A percentile compares a stretch with the other conserved stretches of the same genome.
Evolutionary conservation across 2,797 vertebrate species (phyloP).

Genomic region (Sebastes trivittatus): DNA sequence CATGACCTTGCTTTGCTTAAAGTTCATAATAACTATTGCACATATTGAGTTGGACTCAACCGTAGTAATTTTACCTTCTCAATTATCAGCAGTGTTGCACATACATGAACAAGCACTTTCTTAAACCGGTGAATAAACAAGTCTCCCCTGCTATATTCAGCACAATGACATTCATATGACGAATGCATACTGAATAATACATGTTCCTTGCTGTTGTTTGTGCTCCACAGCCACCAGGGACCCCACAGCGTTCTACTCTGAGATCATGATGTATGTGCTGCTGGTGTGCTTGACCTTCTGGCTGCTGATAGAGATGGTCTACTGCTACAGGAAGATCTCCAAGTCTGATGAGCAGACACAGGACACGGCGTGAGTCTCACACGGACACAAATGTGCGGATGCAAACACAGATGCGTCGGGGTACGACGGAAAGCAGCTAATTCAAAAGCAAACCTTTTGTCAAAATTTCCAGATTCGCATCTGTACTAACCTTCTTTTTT

Average conservation of each 20-base stretch:
- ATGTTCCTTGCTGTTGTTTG: constrained; percentile 44
- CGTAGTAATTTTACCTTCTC: not conserved
- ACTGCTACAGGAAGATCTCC: constrained; percentile 98
- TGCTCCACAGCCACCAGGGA: constrained; percentile 84
- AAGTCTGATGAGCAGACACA: constrained; percentile 91
- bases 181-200: constrained; percentile 56
- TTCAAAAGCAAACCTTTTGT: not conserved
- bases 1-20: not conserved
- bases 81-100: constrained; percentile 24
- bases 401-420: not conserved
- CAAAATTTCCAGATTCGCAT: not conserved
- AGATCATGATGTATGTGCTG: constrained; percentile 98
- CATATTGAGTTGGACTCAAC: not conserved
- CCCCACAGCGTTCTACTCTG: constrained; percentile 89
- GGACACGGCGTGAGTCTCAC: constrained; percentile 91
- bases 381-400: constrained; percentile 1
- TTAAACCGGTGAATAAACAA: constrained; percentile 11
- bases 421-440: not conserved
- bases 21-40: not conserved
- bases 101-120: constrained; percentile 9
- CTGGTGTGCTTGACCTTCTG: constrained; percentile 95
- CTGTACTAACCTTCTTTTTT: not conserved
- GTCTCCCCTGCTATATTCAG: constrained; percentile 3
- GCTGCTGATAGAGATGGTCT: constrained; percentile 96
- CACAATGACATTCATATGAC: not conserved